phyloP scores from a whole-genome alignment of 2,797 vertebrate genomes.

The Erethizon dorsatum region DNA sequence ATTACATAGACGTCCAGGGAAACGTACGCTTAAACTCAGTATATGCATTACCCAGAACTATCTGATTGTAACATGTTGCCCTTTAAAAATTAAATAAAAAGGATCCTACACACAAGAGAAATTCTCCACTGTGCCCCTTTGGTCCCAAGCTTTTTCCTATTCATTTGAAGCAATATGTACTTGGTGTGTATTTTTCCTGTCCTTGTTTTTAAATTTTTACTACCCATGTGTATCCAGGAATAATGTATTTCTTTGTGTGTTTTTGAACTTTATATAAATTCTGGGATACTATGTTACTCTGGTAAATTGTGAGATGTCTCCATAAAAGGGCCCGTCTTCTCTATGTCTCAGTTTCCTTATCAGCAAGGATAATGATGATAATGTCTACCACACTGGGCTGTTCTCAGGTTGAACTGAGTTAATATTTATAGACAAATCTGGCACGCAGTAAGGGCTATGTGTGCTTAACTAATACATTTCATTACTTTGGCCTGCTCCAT shows the following conservation, averaged over 20 bases:
- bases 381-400: not conserved
- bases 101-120: not conserved
- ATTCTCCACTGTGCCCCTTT: not conserved
- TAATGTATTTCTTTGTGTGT: not conserved
- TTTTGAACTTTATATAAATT: slow-evolving; percentile 18
- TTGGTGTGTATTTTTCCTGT: not conserved
- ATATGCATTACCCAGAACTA: not conserved
- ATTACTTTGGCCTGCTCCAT: not conserved
- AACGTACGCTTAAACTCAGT: slow-evolving; percentile 7
- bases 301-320: not conserved
- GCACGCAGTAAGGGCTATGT: not conserved
- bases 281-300: not conserved
- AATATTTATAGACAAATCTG: not conserved
- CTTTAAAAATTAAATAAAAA: slow-evolving; percentile 17
- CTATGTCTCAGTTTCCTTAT: not conserved
- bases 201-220: not conserved
- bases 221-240: not conserved
- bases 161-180: not conserved
- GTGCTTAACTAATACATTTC: not conserved
- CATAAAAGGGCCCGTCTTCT: not conserved
- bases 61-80: not conserved
- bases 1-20: not conserved
- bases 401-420: not conserved
- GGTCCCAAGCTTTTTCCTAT: not conserved
- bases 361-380: not conserved